Conservation (phyloP, 2,113 vertebrate species). For the Pardalotus punctatus region DNA sequence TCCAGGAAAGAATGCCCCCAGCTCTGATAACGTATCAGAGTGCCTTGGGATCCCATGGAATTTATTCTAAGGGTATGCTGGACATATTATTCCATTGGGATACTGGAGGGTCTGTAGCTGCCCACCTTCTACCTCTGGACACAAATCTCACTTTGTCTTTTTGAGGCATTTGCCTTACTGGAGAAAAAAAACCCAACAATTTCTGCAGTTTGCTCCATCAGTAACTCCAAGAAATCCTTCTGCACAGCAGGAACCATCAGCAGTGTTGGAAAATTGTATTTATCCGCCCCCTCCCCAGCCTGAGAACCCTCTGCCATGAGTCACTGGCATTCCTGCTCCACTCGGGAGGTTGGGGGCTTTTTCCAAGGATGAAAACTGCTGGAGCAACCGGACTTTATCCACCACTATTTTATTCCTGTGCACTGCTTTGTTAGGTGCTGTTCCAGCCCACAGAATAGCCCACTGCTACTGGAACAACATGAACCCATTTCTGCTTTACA, state of each 20-base stretch:
- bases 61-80: neutral
- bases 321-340: neutral
- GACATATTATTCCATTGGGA: neutral
- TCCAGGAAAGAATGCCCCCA: neutral
- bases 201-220: neutral
- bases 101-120: neutral
- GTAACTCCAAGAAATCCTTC: neutral
- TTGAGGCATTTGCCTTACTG: neutral
- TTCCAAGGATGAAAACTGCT: neutral
- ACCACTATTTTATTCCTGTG: neutral
- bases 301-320: neutral
- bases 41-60: neutral
- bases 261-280: neutral
- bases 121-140: neutral
- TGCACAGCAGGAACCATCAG: neutral
- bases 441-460: neutral
- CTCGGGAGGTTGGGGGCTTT: neutral
- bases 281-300: neutral
- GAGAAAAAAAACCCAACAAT: rapidly evolving
- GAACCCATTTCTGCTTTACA: neutral
- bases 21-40: neutral
- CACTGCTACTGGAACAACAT: neutral
- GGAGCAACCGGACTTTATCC: neutral
- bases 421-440: neutral
- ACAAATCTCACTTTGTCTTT: neutral